Conservation (phyloP, 1,140 invertebrate species). For the Orussus abietinus region DNA sequence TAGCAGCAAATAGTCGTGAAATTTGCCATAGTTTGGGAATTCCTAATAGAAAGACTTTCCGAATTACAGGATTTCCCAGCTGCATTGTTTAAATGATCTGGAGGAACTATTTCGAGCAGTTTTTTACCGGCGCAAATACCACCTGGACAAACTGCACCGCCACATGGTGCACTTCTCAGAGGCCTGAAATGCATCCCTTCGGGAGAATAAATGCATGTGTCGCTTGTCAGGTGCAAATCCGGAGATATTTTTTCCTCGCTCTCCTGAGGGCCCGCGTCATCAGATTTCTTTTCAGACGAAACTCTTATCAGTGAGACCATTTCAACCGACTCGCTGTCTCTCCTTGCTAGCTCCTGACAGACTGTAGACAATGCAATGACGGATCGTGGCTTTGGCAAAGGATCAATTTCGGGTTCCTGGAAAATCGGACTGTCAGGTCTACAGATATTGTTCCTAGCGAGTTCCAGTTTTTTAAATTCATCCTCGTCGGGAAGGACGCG, state of each 20-base stretch:
- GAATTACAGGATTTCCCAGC: no score
- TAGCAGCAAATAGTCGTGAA: neutral
- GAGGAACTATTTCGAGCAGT: no score
- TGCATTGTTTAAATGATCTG: no score
- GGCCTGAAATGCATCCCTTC: conserved; percentile 9
- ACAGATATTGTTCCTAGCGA: conserved; percentile 6
- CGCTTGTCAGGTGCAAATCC: neutral
- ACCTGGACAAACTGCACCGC: conserved; percentile 4
- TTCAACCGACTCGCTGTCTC: conserved; percentile 8
- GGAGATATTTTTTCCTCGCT: neutral
- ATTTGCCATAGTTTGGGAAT: neutral
- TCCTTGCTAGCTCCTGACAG: conserved; percentile 15
- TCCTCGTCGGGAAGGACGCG: conserved; percentile 13
- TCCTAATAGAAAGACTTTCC: conserved; percentile 9
- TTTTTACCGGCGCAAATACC: no score
- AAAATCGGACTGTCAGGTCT: neutral
- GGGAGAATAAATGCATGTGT: conserved; percentile 3
- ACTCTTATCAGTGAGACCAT: conserved; percentile 3
- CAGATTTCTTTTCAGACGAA: neutral
- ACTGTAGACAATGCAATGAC: conserved; percentile 14
- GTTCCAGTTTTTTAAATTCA: neutral
- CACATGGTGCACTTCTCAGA: conserved; percentile 8
- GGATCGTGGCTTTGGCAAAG: conserved; percentile 5
- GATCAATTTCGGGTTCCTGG: conserved; percentile 6
- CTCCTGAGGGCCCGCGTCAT: neutral